Evolutionary conservation across 35 echinoderm and acorn worm genomes (phyloP).

Genomic region (Lytechinus pictus): DNA sequence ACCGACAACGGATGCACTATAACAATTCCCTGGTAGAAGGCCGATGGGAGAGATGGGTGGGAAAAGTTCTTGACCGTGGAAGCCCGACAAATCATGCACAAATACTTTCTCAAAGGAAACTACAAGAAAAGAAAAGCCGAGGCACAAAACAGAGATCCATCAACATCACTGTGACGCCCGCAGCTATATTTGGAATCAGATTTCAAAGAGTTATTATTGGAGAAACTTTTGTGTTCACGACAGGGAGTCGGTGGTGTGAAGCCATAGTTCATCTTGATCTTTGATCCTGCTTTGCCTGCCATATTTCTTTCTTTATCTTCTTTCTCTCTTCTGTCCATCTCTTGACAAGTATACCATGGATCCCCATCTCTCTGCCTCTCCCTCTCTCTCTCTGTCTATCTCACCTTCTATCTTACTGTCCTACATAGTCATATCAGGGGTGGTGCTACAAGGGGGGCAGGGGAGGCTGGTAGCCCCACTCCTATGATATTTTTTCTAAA

Average conservation of each 20-base stretch:
- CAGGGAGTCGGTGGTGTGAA: neutral
- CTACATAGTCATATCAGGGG: too few species aligned
- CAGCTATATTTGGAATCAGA: constrained; percentile 24
- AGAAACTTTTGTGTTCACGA: neutral
- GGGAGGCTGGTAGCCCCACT: too few species aligned
- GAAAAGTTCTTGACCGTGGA: neutral
- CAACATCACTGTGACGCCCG: neutral
- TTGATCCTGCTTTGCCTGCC: neutral
- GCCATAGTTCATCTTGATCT: neutral
- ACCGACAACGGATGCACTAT: neutral
- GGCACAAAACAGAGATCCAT: neutral
- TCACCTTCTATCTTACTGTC: neutral
- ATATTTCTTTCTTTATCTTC: too few species aligned
- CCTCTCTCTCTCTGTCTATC: neutral
- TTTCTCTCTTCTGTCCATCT: too few species aligned
- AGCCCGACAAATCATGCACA: neutral
- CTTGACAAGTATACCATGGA: neutral
- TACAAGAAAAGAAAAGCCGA: neutral
- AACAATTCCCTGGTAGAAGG: neutral
- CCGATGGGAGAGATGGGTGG: neutral
- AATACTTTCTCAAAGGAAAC: neutral
- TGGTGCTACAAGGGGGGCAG: too few species aligned
- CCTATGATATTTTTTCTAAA: too few species aligned
- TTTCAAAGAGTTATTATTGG: neutral
- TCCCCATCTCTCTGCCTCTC: neutral